Base-by-base conservation (phyloP, 2,797 vertebrate genomes). In the Leuciscus waleckii region DNA sequence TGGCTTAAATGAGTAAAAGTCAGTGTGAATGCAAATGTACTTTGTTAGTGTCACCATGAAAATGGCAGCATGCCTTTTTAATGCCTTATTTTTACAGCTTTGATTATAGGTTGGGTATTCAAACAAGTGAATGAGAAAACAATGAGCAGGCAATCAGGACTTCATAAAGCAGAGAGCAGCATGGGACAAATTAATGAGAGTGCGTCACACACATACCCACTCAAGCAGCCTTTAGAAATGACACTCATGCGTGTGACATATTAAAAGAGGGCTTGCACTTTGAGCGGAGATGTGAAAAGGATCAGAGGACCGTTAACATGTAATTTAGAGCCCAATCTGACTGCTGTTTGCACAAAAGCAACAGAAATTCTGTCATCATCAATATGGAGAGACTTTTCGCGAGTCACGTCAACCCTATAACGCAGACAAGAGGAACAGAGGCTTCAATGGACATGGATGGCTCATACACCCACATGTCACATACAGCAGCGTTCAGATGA, bases 81-180 rank as follows among this genome's bases (percentile, higher is more conserved):
- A 94, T 92, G 92, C 92, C 81, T 89, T 92, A 85, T 94, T 95
- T 95, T 91, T 93, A 90, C 90, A 51, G 92, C 92, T 87, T 23
- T 96, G 94, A 96, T 96, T 95, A 95, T 75, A 89, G 94, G 95
- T 92, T 95, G 94, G 90, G 93, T 93, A 92, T 95, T 94, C 92
- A 92, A 94, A 95, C 94, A 94, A 95, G 95, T 94, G 94, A 95
- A 93, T 90, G 89, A 93, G 86, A 87, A 89, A 90, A 89, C 88
- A 90, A 90, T 87, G 87, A 87, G 37, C 87, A 86, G 92, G 92
- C 94, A 95, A 95, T 96, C 94, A 96, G 92, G 92, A 93, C 94
- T 94, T 95, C 93, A 95, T 94, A 93, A 94, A 90, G 89, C 90
- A 84, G 87, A 91, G 76, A 95, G 94, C 94, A 91, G 93, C 92